Evolutionary conservation across 1,140 invertebrate genomes (phyloP), one percentile per base, ranked within the genome.

Genomic region (Anthonomus grandis): DNA sequence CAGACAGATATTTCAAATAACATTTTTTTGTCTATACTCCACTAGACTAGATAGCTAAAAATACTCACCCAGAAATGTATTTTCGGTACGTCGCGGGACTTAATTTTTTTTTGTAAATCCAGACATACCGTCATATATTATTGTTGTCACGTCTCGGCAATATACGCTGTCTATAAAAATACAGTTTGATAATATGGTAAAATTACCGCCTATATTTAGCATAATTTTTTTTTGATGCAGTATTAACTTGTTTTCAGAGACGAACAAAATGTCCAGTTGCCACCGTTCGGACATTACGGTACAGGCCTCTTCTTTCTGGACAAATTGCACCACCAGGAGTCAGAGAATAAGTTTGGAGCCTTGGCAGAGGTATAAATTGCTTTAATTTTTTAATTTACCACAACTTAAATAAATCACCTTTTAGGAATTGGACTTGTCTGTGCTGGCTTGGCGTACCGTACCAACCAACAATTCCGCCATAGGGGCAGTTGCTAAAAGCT

Each of bases 231-330:
- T n/a, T n/a, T n/a, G n/a, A n/a, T n/a, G n/a, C n/a, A n/a, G n/a
- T n/a, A n/a, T n/a, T n/a, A n/a, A n/a, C n/a, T 45, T 27, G 41
- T 31, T 75, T 76, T 31, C 70, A 90, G 89, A 70, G 85, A 88
- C 63, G 80, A 84, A 60, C 81, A 87, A 62, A 86, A 86, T 63
- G 79, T 96, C 48, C 82, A 86, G 56, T 78, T 99, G 54, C 96
- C 97, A 3, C 77, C 84, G 21, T 83, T 86, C 64, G 95, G 95
- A 6, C 78, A 84, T 61, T 99, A 98, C 78, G 96, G 95, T 27
- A 98, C 95, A 9, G 97, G 96, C 48, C 93, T 98, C 47, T 82
- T 98, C 61, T 99, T 94, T 74, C 76, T 97, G 66, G 92, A 96
- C 69, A 86, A 88, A 67, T 78, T 86, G 10, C 87, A 91, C 63